phyloP scores from a whole-genome alignment of 2,888 invertebrate species.

The Mythimna impura region DNA sequence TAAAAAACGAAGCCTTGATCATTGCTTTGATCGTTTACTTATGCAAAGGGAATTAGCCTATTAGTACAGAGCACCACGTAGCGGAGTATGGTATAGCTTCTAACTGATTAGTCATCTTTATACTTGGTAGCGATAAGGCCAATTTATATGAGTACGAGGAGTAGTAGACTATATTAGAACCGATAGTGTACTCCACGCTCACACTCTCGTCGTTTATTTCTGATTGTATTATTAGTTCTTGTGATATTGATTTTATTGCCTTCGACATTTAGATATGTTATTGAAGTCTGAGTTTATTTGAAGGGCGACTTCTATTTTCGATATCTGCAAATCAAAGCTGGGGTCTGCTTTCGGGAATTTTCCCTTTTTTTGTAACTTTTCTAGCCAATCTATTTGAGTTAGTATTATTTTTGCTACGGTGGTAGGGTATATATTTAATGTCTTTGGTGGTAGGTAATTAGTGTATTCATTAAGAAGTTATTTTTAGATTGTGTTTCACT shows the following conservation, averaged over 20 bases:
- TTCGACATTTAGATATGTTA: constrained; percentile 13
- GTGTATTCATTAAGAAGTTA: neutral
- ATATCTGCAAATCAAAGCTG: neutral
- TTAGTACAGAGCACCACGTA: neutral
- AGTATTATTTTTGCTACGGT: too few species aligned
- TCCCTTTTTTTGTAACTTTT: neutral
- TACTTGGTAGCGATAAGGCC: constrained; percentile 73
- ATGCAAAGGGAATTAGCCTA: neutral
- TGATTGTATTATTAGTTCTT: constrained; percentile 51
- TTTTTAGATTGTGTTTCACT: too few species aligned
- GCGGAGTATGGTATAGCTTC: constrained; percentile 3
- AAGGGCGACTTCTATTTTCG: neutral
- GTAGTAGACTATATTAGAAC: constrained; percentile 61
- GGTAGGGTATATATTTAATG: too few species aligned
- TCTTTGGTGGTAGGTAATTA: neutral
- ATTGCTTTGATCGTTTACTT: neutral
- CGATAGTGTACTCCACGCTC: constrained; percentile 61
- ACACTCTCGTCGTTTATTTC: constrained; percentile 37
- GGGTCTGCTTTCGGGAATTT: neutral
- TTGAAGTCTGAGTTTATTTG: constrained; percentile 14
- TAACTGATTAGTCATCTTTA: constrained; percentile 56
- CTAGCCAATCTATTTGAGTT: neutral
- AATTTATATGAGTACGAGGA: constrained; percentile 71
- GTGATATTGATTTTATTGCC: constrained; percentile 28
- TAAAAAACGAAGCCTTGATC: neutral